Evolutionary conservation across 2,113 vertebrate species (phyloP).

Genomic region (Anoplopoma fimbria): DNA sequence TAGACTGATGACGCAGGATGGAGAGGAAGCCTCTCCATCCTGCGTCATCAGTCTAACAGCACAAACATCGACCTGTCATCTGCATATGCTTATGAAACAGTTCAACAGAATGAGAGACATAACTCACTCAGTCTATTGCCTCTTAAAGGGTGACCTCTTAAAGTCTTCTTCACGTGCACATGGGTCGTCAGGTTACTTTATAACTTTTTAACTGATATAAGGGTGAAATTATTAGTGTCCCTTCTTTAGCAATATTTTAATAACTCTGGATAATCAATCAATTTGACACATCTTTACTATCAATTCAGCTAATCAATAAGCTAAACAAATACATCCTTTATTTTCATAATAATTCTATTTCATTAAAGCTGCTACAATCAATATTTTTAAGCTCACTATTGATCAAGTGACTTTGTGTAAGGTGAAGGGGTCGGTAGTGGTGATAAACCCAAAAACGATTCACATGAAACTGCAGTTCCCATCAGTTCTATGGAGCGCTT

Average conservation of each 20-base stretch:
- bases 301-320: no score
- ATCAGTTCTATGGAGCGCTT: no score
- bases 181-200: no score
- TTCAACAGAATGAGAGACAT: not conserved
- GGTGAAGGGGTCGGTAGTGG: not conserved
- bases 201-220: no score
- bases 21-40: conserved; percentile 5
- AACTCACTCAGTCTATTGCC: no score
- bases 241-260: no score
- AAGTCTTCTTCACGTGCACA: no score
- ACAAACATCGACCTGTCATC: no score
- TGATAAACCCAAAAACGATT: not conserved
- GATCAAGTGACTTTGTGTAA: not conserved
- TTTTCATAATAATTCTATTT: not conserved
- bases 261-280: not conserved
- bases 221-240: no score
- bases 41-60: not conserved
- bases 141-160: no score
- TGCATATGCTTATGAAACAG: not conserved
- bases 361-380: not conserved
- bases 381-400: not conserved
- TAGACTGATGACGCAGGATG: no score
- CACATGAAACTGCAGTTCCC: not conserved
- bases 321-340: not conserved
- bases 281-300: not conserved